Evolutionary conservation across 37 sponge, comb jelly and placozoan species (phyloP), one percentile per base, ranked within the genome.

Genomic region (Spongilla lacustris): DNA sequence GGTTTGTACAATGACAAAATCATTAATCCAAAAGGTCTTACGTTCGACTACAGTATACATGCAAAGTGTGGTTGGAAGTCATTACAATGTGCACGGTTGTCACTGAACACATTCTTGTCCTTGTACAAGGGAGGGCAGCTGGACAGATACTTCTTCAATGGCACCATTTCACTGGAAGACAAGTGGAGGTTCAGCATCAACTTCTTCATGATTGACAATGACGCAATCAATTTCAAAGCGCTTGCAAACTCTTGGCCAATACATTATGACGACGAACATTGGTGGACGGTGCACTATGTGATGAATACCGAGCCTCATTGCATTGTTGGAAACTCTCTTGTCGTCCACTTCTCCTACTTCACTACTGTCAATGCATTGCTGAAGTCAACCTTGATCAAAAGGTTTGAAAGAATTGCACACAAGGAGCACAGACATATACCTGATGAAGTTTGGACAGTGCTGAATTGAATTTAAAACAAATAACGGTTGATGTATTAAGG

Each of bases 271-370:
- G 77, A 76, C 35, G 77, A 76, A 13, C 25, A 76, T 9, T 76
- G 77, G 77, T 76, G 77, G 77, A 35, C 77, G 0, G 37, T 14
- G 19, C 17, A 11, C 1, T 76, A 35, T 48, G 32, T 26, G 19
- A 31, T 12, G 12, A 9, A 76, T 3, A 48, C 21, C 2, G 17
- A 35, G 19, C 77, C 36, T 27, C 35, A 76, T 26, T 76, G 77
- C 10, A 19, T 76, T 26, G 48, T 76, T 24, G 77, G 77, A 17
- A 48, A 34, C 13, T 13, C 41, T 46, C 77, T 76, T 30, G 77
- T 76, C 0, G 34, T 76, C 2, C 77, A 76, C 77, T 76, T 76
- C 77, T 76, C 77, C 13, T 76, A 76, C 77, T 76, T 13, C 36
- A 30, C 35, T 13, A 76, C 32, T 17, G 2, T 13, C 2, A 48